Conservation (phyloP, 2,113 vertebrate species). For the Marcusenius ussheri region DNA sequence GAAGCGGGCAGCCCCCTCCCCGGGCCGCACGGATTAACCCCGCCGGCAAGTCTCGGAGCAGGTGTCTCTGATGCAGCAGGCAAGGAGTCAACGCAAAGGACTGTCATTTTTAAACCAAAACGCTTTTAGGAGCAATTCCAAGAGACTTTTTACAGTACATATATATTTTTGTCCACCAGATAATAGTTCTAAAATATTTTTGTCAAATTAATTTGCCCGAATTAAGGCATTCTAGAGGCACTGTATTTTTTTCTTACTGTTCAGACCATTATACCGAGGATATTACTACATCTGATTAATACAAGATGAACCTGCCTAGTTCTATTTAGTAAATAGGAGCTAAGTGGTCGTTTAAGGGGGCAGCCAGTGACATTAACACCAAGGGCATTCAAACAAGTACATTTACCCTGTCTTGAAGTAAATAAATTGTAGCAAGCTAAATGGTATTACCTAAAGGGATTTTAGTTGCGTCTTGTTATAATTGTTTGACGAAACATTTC, state of each 20-base stretch:
- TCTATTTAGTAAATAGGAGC: conserved; percentile 26
- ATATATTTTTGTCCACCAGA: conserved; percentile 15
- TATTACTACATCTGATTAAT: conserved; percentile 19
- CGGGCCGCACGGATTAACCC: not conserved
- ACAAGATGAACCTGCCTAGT: conserved; percentile 36
- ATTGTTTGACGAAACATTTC: not conserved
- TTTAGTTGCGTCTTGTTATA: conserved; percentile 3
- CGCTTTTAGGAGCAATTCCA: not conserved
- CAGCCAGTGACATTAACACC: conserved; percentile 14
- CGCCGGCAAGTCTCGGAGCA: conserved; percentile 17
- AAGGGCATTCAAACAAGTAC: conserved; percentile 45
- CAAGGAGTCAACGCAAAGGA: not conserved
- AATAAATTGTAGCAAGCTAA: conserved; percentile 33
- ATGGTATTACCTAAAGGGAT: conserved; percentile 33
- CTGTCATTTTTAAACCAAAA: not conserved
- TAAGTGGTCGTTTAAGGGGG: conserved; percentile 23
- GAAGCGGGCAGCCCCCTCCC: conserved; percentile 60
- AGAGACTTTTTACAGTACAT: conserved; percentile 22
- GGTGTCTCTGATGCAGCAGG: conserved; percentile 28
- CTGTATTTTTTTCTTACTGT: conserved; percentile 46
- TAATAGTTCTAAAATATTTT: conserved; percentile 25
- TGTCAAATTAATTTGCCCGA: conserved; percentile 47
- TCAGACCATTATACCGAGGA: conserved; percentile 26
- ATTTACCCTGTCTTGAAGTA: conserved; percentile 29
- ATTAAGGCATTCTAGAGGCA: conserved; percentile 42